Conservation (phyloP, 2,113 vertebrate species). For the Scatophagus argus region DNA sequence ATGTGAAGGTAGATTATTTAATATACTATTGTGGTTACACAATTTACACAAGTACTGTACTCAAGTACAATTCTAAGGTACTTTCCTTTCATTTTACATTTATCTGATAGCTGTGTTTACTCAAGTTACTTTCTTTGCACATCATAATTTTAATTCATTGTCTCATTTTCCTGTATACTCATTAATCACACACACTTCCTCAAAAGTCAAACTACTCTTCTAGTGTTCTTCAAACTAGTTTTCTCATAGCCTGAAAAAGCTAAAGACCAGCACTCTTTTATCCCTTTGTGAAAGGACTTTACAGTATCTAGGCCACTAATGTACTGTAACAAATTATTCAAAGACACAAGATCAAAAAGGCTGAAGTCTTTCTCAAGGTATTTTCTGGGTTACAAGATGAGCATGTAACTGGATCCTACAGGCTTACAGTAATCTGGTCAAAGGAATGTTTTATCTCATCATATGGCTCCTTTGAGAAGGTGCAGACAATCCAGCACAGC, state of each 20-base stretch:
- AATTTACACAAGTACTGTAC: not conserved
- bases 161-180: not conserved
- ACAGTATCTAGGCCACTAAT: slow-evolving; percentile 38
- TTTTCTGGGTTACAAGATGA: slow-evolving; percentile 46
- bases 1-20: no score
- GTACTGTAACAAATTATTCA: not conserved
- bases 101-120: no score
- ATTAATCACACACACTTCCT: slow-evolving; percentile 20
- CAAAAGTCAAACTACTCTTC: no score
- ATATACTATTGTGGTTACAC: no score
- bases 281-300: not conserved
- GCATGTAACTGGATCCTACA: not conserved
- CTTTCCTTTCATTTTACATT: no score
- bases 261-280: slow-evolving; percentile 9
- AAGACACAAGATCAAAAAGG: slow-evolving; percentile 27
- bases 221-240: slow-evolving; percentile 9
- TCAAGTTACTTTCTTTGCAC: no score
- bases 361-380: slow-evolving; percentile 8
- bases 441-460: slow-evolving; percentile 52
- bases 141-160: no score
- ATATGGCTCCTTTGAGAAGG: slow-evolving; percentile 26
- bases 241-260: slow-evolving; percentile 5
- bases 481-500: not conserved
- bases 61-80: not conserved
- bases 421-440: slow-evolving; percentile 60